These are phyloP conservation scores for Microtus pennsylvanicus DNA, from an alignment of 2,113 vertebrate genomes.

Conservation along the genomic window DNA sequence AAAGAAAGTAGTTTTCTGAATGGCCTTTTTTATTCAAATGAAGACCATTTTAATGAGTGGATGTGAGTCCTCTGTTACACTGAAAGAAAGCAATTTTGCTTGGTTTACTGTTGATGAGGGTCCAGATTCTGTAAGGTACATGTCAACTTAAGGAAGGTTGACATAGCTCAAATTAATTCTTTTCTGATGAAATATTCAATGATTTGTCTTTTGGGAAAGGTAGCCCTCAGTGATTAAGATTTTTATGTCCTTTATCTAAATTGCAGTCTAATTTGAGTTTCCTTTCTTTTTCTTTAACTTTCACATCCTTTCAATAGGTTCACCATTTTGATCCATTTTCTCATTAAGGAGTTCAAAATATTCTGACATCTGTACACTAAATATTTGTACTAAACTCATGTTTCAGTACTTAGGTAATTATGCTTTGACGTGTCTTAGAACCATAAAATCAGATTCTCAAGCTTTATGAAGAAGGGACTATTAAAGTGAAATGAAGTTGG, in stretches of 20 bases:
- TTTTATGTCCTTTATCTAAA: slow-evolving; percentile 53
- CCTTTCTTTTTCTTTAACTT: slow-evolving; percentile 41
- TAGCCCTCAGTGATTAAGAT: not conserved
- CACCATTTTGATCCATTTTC: slow-evolving; percentile 28
- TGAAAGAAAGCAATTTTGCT: slow-evolving; percentile 15
- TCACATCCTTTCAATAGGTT: slow-evolving; percentile 47
- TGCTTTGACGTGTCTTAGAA: slow-evolving; percentile 48
- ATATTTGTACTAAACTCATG: slow-evolving; percentile 30
- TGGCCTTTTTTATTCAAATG: not conserved
- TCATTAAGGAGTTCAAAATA: slow-evolving; percentile 53
- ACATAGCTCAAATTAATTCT: slow-evolving; percentile 37
- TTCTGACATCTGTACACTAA: slow-evolving; percentile 39
- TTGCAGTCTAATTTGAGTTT: slow-evolving; percentile 52
- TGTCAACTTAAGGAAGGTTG: slow-evolving; percentile 26
- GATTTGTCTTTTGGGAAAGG: slow-evolving; percentile 29
- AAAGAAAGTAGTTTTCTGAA: not conserved
- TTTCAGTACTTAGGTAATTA: slow-evolving; percentile 59
- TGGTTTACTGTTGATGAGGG: slow-evolving; percentile 1
- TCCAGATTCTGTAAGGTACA: not conserved
- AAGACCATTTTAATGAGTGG: not conserved
- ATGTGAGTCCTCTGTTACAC: not conserved
- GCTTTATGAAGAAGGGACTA: slow-evolving; percentile 51
- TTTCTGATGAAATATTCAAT: slow-evolving; percentile 34
- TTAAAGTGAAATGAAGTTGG: slow-evolving; percentile 52
- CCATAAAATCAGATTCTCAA: slow-evolving; percentile 39